These are phyloP conservation scores for Oreotrochilus melanogaster DNA, from an alignment of 2,113 vertebrate genomes.

Conservation along the genomic window DNA sequence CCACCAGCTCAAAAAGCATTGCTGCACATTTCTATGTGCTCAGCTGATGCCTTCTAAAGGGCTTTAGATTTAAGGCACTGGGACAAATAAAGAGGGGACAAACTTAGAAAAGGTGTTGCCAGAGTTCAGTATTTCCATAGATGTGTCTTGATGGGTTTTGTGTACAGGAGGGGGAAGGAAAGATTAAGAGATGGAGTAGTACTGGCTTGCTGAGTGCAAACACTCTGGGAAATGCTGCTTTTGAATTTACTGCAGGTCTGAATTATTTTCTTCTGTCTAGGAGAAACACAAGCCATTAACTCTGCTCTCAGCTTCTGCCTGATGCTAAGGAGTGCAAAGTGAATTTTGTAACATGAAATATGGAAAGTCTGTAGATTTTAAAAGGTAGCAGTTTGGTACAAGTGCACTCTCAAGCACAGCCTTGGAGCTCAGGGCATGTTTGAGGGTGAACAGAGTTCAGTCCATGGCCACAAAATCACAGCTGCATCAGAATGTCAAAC, in stretches of 20 bases:
- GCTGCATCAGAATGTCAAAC: not conserved
- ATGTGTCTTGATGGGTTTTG: not conserved
- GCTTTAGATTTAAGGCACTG: not conserved
- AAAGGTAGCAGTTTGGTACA: not conserved
- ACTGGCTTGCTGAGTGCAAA: not conserved
- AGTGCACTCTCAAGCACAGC: not conserved
- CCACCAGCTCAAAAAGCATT: not conserved
- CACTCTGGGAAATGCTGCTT: not conserved
- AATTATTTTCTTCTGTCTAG: not conserved
- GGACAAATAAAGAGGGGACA: not conserved
- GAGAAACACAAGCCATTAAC: not conserved
- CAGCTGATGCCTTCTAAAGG: not conserved
- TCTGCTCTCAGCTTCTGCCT: not conserved
- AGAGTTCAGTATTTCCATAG: not conserved
- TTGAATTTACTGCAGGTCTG: not conserved
- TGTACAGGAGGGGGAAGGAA: not conserved
- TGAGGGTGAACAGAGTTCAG: not conserved
- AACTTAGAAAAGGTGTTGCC: not conserved
- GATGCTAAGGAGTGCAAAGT: not conserved
- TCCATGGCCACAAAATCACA: not conserved
- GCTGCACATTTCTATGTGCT: not conserved
- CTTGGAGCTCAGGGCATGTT: not conserved
- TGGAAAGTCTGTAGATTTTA: not conserved
- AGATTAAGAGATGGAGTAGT: not conserved
- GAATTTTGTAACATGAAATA: not conserved